Percentiles rank a stretch among this genome's conserved stretches.
phyloP scores from a whole-genome alignment of 2,797 vertebrate species.

The Pyrocephalus nanus region DNA sequence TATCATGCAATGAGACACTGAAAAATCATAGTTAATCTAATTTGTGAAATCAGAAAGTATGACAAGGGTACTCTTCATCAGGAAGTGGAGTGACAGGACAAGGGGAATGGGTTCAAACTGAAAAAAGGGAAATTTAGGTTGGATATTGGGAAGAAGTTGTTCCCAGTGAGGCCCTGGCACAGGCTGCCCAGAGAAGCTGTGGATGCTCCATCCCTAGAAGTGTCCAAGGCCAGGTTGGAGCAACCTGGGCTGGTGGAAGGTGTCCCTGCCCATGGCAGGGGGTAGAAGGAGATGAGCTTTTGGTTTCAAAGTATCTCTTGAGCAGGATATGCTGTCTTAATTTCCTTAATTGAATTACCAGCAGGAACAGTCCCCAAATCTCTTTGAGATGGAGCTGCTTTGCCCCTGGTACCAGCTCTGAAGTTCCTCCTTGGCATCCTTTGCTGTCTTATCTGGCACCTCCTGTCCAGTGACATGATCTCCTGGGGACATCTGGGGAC shows the following conservation, averaged over 20 bases:
- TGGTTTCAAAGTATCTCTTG: not conserved
- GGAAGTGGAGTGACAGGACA: not conserved
- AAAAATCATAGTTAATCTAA: not conserved
- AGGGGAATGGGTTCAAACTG: not conserved
- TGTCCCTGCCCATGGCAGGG: too few relatives aligned
- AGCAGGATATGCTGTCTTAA: not conserved
- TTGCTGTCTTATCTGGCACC: not conserved
- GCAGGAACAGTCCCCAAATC: not conserved
- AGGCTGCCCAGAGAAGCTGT: too few relatives aligned
- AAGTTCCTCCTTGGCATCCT: not conserved
- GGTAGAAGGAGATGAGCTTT: too few relatives aligned
- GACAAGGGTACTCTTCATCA: not conserved
- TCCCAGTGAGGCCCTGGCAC: too few relatives aligned
- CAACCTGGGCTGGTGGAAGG: too few relatives aligned
- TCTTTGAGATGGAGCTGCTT: not conserved
- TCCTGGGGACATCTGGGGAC: not conserved
- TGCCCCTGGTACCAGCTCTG: not conserved
- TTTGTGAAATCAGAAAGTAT: not conserved
- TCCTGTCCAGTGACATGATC: fast-evolving
- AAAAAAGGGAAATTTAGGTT: not conserved
- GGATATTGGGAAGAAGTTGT: too few relatives aligned
- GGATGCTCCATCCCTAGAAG: too few relatives aligned
- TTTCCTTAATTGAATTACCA: not conserved
- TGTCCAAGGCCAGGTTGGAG: too few relatives aligned
- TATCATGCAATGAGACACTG: not conserved